These are phyloP conservation scores for Chaetophractus vellerosus DNA, from an alignment of 2,797 vertebrate genomes.

Conservation along the genomic window DNA sequence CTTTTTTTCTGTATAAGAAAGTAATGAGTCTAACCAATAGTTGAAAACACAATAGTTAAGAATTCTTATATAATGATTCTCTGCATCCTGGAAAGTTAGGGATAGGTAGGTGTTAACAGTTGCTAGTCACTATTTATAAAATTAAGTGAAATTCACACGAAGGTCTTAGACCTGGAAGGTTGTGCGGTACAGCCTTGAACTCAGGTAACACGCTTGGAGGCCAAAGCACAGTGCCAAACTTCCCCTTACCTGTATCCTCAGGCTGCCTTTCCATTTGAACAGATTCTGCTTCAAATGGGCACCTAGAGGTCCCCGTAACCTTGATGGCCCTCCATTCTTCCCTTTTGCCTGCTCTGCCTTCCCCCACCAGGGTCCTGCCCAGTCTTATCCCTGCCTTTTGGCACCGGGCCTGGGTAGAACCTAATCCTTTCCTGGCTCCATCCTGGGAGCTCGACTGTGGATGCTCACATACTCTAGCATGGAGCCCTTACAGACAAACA, in stretches of 20 bases:
- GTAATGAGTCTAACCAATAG: not conserved
- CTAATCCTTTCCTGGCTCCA: not conserved
- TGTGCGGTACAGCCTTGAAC: not conserved
- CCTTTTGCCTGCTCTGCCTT: not conserved
- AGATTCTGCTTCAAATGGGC: not conserved
- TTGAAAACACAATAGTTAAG: not conserved
- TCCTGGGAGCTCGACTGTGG: not conserved
- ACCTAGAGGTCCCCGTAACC: not conserved
- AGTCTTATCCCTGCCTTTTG: not conserved
- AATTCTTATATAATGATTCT: not conserved
- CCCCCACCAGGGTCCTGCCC: not conserved
- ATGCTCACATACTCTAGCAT: not conserved
- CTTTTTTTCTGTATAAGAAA: not conserved
- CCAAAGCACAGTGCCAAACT: not conserved
- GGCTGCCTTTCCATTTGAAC: not conserved
- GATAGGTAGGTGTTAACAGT: not conserved
- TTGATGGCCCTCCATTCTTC: not conserved
- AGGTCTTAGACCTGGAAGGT: not conserved
- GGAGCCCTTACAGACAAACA: not conserved
- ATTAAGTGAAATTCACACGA: not conserved
- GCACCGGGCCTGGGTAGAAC: not conserved
- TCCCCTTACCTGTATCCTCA: not conserved
- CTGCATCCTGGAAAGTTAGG: not conserved
- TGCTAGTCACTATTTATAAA: constrained; percentile 3
- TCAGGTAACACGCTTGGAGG: not conserved